Base-by-base conservation (phyloP, 2,888 invertebrate species). In the Mamestra brassicae region DNA sequence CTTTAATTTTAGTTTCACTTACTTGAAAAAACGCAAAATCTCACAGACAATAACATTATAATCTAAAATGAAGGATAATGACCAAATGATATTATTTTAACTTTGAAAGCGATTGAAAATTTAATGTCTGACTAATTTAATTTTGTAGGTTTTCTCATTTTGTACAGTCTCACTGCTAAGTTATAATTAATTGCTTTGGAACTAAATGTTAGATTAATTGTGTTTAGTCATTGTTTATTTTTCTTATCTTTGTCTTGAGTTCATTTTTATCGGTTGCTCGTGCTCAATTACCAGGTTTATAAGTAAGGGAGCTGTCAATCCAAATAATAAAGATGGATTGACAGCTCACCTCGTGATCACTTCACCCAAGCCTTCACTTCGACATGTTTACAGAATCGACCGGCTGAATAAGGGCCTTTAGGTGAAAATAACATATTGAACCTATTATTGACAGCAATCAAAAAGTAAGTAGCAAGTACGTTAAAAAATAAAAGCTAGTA, bases 111-210 rank as follows among this genome's bases (percentile, higher is more conserved):
- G 60, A 72, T 84, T 74, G 61, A 74, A 68, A 62, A 71, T 69
- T 60, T 57, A 36, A 73, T 67, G 63, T 74, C 61, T 54, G 57
- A 65, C 54, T 70, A 45, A 84, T 74, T 81, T 55, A 70, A 55
- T 70, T 64, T 75, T 64, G 69, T 57, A 50, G 63, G 71, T 17
- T 52, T 74, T 70, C 34, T 71, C 47, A 55, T 66, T 71, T 67
- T 54, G 38, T 72, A 55, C 55, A 75, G 64, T 76, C 47, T 70
- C 50, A 5, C n/a, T 34, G 36, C 50, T 73, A 80, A 80, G 11
- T 85, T 66, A 64, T 74, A 67, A 80, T 71, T 72, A 85, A 85
- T 80, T 80, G 57, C n/a, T 69, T 76, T 64, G 10, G 13, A 58
- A 75, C 36, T 69, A 26, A 71, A 62, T 65, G 47, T 71, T 61